phyloP scores from a whole-genome alignment of 2,888 invertebrate genomes.

The Lagria hirta region DNA sequence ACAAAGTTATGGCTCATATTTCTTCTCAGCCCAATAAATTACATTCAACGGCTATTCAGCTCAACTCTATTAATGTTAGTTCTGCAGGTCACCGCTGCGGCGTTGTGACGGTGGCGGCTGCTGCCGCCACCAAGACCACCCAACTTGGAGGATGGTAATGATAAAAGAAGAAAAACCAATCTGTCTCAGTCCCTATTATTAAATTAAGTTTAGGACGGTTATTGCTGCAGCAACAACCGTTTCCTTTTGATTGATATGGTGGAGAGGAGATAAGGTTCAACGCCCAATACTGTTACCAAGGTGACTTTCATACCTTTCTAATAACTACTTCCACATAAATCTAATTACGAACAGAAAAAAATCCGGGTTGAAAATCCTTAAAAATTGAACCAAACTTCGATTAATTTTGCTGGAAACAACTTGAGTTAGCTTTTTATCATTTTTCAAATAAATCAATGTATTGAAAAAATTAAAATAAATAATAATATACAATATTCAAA shows the following conservation, averaged over 20 bases:
- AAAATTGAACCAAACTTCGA: too few species aligned
- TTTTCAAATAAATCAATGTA: too few species aligned
- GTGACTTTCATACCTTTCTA: conserved; percentile 41
- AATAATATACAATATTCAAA: too few species aligned
- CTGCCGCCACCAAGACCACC: conserved; percentile 11
- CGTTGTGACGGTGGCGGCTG: conserved; percentile 30
- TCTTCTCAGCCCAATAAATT: conserved; percentile 56
- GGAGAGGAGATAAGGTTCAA: conserved; percentile 38
- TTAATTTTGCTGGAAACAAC: too few species aligned
- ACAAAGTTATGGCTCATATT: conserved; percentile 56
- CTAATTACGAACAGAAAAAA: too few species aligned
- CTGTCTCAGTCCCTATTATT: conserved; percentile 1
- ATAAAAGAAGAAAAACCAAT: too few species aligned
- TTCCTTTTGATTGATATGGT: conserved; percentile 39
- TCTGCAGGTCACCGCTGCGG: conserved; percentile 50
- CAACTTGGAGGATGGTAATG: too few species aligned
- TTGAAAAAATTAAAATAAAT: too few species aligned
- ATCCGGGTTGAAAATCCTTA: too few species aligned
- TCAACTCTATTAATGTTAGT: conserved; percentile 56
- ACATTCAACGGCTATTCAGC: conserved; percentile 54
- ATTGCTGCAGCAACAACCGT: conserved; percentile 26
- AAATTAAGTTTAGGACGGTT: conserved; percentile 12
- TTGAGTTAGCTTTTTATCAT: too few species aligned
- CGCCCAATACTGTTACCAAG: conserved; percentile 42
- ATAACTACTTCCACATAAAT: conserved; percentile 26